Evolutionary conservation across 2,797 vertebrate species (phyloP).

Genomic region (Hypotaenidia okinawae): DNA sequence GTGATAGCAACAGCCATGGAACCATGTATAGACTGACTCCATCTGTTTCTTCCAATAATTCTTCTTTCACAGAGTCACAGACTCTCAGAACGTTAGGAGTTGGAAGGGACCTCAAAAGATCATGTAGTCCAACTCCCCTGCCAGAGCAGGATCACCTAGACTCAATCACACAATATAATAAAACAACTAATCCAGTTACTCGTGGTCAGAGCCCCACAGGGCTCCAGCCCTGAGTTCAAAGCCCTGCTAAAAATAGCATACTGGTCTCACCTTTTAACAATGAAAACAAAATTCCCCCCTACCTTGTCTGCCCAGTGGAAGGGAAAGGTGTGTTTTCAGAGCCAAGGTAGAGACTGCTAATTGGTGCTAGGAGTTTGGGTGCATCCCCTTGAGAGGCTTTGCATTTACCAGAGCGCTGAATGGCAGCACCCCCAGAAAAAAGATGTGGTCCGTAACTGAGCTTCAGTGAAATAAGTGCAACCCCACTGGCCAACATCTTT

Average conservation of each 20-base stretch:
- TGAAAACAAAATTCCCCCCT: neutral
- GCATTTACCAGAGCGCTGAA: neutral
- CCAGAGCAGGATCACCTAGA: no score
- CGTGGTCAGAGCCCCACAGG: neutral
- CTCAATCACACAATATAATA: neutral
- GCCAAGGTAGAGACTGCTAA: neutral
- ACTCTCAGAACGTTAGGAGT: no score
- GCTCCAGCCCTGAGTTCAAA: neutral
- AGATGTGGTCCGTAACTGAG: accelerated
- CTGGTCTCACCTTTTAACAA: neutral
- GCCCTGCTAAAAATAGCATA: neutral
- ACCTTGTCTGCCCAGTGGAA: neutral
- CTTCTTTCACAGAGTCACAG: neutral
- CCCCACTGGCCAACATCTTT: neutral
- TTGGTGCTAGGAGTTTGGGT: neutral
- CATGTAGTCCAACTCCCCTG: no score
- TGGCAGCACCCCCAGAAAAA: neutral
- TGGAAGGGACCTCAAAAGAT: no score
- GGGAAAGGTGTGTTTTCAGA: neutral
- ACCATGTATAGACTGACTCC: neutral
- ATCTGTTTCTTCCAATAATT: neutral
- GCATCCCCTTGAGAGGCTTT: neutral
- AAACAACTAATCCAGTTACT: neutral
- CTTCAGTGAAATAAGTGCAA: neutral
- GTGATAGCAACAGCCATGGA: neutral